Base-by-base conservation (phyloP, 1,140 invertebrate genomes). In the Drosophila murphyi region DNA sequence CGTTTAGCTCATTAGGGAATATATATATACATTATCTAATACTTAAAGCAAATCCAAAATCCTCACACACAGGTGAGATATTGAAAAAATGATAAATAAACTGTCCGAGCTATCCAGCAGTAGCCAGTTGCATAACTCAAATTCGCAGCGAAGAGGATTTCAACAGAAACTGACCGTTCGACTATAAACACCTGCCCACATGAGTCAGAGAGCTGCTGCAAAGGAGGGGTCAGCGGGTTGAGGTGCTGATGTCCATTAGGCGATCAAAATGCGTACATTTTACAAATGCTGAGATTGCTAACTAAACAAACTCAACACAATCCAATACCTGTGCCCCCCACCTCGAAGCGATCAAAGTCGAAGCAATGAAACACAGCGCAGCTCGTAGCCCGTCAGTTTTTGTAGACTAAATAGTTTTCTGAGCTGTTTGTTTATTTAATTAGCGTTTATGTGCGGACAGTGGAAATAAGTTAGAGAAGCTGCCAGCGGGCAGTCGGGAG, bases 381-480 rank as follows among this genome's bases (percentile, higher is more conserved):
- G 37, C 39, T 39, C 28, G 20, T 20, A 32, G 34, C 37, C 8
- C 37, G 45, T 72, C 57, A 20, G 54, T 60, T 55, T 64, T 83
- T 72, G 65, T 81, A 82, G 65, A 76, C 68, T 68, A 87, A 86
- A 86, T 87, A 87, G 79, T 76, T 86, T 86, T 59, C 79, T 80
- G 43, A 72, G 68, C 68, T 87, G 82, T 86, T 86, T 86, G 82
- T 86, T 86, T 86, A 86, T 87, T 86, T 78, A 79, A 86, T 86
- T 87, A 87, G 62, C 67, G 75, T 78, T 80, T 56, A 64, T 72
- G 59, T 70, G 65, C 34, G 65, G 60, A 12, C 31, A 45, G 12
- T 5, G 61, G 8, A n/a, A 39, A 41, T 31, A n/a, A 12, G 29
- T 3, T 45, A 10, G 12, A n/a, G 12, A 37, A 57, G 10, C 29